Evolutionary conservation across 2,797 vertebrate species (phyloP).

Genomic region (Euphonia xanthogaster): DNA sequence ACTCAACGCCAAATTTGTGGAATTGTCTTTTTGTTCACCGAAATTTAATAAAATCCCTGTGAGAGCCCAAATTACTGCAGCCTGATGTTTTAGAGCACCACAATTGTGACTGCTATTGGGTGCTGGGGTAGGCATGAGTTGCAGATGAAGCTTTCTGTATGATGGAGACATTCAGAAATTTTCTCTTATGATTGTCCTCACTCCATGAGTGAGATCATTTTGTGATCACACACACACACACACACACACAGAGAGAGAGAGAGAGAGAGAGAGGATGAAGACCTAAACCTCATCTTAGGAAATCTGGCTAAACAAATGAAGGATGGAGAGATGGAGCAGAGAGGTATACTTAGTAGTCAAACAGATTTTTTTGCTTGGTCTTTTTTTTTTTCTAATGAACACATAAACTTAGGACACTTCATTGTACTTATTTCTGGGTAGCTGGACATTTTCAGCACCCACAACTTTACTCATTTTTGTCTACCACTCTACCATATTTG

Average conservation of each 20-base stretch:
- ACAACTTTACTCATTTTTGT: not conserved
- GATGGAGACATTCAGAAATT: not conserved
- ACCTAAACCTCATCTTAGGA: not conserved
- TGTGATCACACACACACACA: not conserved
- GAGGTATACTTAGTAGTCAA: not conserved
- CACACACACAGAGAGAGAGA: not conserved
- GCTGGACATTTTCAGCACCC: not conserved
- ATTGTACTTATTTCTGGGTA: not conserved
- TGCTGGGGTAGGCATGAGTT: not conserved
- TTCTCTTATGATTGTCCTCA: not conserved
- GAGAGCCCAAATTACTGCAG: not conserved
- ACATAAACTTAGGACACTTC: not conserved
- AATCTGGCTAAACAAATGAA: not conserved
- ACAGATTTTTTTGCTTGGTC: fast-evolving
- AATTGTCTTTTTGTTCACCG: not conserved
- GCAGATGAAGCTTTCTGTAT: not conserved
- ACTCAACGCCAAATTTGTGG: not conserved
- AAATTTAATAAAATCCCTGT: not conserved
- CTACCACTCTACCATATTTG: too few relatives aligned
- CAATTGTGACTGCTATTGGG: not conserved
- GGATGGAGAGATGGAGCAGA: not conserved
- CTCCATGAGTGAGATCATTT: not conserved
- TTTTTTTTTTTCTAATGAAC: not conserved
- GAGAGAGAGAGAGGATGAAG: not conserved
- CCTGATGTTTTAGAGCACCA: not conserved